Conservation (phyloP, 1,140 invertebrate species). For the Scaptomyza hsui region DNA sequence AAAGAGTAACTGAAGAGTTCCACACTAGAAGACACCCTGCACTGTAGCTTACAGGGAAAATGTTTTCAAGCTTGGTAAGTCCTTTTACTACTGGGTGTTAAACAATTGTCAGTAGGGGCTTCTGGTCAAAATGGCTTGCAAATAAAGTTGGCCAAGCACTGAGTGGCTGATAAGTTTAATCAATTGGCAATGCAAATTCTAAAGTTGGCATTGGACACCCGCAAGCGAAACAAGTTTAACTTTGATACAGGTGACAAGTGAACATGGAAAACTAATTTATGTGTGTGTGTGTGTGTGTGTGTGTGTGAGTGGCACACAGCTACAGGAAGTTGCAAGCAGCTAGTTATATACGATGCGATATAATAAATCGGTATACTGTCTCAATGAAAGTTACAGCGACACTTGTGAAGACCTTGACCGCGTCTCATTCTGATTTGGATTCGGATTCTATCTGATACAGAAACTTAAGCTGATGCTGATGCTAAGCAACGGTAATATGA, state of each 20-base stretch:
- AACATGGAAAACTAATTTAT: constrained; percentile 81
- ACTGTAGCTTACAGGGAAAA: no score
- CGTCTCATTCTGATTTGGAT: constrained; percentile 11
- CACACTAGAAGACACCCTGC: not conserved
- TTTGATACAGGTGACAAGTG: constrained; percentile 71
- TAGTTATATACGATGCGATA: not conserved
- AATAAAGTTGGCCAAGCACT: constrained; percentile 33
- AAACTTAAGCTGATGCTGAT: not conserved
- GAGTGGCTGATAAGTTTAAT: constrained; percentile 57
- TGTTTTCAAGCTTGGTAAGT: not conserved
- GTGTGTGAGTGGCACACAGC: constrained; percentile 56
- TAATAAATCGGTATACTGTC: constrained; percentile 3
- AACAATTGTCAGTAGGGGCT: constrained; percentile 50
- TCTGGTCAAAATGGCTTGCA: constrained; percentile 63
- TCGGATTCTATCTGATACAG: not conserved
- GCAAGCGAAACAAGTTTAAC: constrained; percentile 56
- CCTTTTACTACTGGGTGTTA: constrained; percentile 3
- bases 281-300: constrained; percentile 53
- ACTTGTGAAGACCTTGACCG: constrained; percentile 68
- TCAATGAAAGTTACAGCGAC: constrained; percentile 45
- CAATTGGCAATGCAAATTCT: constrained; percentile 51
- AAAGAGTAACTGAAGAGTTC: no score
- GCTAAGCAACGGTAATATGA: constrained; percentile 69
- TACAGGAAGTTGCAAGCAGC: constrained; percentile 48
- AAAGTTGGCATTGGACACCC: constrained; percentile 56